These are phyloP conservation scores for Zaprionus taronus DNA, from an alignment of 1,140 invertebrate species.

Conservation along the genomic window DNA sequence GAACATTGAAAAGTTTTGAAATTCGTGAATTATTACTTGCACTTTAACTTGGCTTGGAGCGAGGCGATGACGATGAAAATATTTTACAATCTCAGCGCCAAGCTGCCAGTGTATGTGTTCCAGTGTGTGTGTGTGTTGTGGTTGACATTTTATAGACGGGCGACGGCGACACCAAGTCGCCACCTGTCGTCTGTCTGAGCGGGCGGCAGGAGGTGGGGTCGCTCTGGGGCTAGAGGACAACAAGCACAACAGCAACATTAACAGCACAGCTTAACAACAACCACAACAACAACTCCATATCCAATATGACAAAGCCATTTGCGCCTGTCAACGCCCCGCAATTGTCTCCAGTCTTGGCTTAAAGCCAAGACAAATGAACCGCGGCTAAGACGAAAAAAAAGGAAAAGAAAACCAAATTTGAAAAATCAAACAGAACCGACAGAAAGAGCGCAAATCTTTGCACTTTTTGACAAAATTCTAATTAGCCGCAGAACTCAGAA, in stretches of 20 bases:
- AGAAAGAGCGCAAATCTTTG: constrained; percentile 37
- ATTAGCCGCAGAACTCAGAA: constrained; percentile 25
- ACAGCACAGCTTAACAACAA: neutral
- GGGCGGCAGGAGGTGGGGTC: constrained; percentile 5
- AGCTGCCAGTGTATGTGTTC: constrained; percentile 35
- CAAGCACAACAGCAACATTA: constrained; percentile 3
- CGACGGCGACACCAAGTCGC: constrained; percentile 68
- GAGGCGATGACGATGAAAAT: constrained; percentile 67
- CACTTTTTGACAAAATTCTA: constrained; percentile 57
- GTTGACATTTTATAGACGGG: constrained; percentile 79
- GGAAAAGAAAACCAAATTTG: constrained; percentile 26
- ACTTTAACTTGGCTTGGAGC: constrained; percentile 76
- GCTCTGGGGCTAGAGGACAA: constrained; percentile 9
- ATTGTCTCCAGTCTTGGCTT: constrained; percentile 49
- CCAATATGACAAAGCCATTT: constrained; percentile 68
- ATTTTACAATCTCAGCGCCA: constrained; percentile 60
- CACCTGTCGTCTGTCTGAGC: constrained; percentile 59
- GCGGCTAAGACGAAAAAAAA: constrained; percentile 30
- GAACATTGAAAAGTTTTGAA: constrained; percentile 74
- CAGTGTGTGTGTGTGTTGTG: constrained; percentile 24
- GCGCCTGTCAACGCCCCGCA: constrained; percentile 78
- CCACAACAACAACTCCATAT: constrained; percentile 13
- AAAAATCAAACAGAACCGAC: constrained; percentile 18
- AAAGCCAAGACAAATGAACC: constrained; percentile 70
- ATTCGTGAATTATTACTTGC: constrained; percentile 81